phyloP scores from a whole-genome alignment of 2,113 vertebrate genomes.

The Proteles cristata region DNA sequence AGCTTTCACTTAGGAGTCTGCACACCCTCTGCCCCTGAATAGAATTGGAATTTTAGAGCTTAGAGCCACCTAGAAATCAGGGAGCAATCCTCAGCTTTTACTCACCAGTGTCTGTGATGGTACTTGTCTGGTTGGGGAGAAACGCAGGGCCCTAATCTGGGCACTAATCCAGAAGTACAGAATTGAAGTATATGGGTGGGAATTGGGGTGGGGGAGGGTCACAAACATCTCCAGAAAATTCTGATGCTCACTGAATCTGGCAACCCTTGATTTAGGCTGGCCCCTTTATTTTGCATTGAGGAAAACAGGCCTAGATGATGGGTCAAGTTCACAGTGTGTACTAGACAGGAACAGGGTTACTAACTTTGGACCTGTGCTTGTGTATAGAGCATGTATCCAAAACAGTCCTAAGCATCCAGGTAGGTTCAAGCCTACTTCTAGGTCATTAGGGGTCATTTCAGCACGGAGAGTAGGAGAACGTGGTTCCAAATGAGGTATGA shows the following conservation, averaged over 20 bases:
- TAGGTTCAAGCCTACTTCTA: neutral
- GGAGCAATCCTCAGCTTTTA: neutral
- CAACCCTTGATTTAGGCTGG: neutral
- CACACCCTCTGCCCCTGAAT: neutral
- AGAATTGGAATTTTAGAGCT: neutral
- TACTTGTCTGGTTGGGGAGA: neutral
- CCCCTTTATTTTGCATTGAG: neutral
- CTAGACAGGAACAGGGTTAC: neutral
- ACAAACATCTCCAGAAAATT: constrained; percentile 27
- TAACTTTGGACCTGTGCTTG: neutral
- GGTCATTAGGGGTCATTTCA: neutral
- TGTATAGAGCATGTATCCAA: neutral
- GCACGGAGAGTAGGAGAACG: neutral
- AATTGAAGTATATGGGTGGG: neutral
- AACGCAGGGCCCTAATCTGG: neutral
- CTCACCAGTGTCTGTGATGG: neutral
- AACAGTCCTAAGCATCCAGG: neutral
- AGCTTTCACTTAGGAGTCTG: neutral
- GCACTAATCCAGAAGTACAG: neutral
- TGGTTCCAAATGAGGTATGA: neutral
- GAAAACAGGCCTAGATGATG: neutral
- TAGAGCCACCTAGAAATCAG: neutral
- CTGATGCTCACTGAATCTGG: neutral
- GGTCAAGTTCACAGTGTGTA: neutral
- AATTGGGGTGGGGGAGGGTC: neutral